A percentile compares a stretch with the other conserved stretches of the same genome.
Evolutionary conservation across 2,113 vertebrate genomes (phyloP).

Genomic region (Empidonax traillii): DNA sequence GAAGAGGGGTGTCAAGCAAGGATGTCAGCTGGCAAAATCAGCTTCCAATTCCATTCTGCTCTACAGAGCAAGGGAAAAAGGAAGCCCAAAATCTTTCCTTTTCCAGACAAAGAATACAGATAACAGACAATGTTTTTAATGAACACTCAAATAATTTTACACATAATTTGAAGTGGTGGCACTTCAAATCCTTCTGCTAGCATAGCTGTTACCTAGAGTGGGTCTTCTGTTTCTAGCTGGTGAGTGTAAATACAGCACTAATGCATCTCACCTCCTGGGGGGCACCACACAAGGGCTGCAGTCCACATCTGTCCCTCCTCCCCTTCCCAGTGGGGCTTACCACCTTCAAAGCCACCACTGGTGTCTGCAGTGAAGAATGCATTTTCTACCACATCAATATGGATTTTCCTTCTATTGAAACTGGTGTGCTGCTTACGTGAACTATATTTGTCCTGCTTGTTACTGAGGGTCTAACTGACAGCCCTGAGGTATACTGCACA

Average conservation of each 20-base stretch:
- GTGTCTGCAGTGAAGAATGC: background rate
- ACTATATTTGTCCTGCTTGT: background rate
- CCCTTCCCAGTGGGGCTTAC: background rate
- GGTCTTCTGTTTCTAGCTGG: background rate
- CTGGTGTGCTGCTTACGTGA: background rate
- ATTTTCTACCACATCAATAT: background rate
- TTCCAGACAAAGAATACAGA: background rate
- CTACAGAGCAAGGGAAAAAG: background rate
- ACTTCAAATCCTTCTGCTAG: background rate
- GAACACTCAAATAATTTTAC: background rate
- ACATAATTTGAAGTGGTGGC: background rate
- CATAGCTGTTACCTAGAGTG: background rate
- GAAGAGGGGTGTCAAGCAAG: background rate
- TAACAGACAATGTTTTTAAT: background rate
- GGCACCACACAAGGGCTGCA: background rate
- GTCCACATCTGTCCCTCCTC: background rate
- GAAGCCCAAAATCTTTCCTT: background rate
- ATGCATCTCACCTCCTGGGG: background rate
- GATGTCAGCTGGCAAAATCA: background rate
- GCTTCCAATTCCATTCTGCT: background rate
- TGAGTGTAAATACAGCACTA: background rate
- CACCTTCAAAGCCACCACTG: background rate
- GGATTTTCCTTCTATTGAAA: background rate
- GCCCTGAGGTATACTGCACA: fast-evolving
- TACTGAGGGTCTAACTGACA: background rate